Percentiles rank a stretch among this genome's conserved stretches.
These are phyloP conservation scores for Holothuria glaberrima DNA, from an alignment of 35 echinoderm and acorn worm species.

Conservation along the genomic window DNA sequence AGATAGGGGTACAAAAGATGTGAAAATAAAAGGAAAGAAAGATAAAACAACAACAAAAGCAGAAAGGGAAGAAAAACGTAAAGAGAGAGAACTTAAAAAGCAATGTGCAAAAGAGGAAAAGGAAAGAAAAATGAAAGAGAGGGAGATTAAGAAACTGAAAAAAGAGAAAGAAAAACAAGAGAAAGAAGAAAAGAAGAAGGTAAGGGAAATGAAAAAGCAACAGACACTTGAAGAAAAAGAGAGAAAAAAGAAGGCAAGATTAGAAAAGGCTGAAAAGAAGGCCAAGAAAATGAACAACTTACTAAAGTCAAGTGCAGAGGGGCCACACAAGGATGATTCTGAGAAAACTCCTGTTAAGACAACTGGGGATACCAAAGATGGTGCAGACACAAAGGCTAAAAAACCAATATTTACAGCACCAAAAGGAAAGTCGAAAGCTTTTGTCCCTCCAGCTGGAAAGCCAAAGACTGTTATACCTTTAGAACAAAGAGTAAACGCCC, in stretches of 20 bases:
- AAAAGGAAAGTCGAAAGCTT: conserved; percentile 29
- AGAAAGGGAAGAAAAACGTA: conserved; percentile 10
- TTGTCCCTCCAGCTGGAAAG: neutral
- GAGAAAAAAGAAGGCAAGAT: conserved; percentile 25
- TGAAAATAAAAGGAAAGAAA: neutral
- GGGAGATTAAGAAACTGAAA: neutral
- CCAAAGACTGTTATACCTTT: neutral
- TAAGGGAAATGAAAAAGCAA: conserved; percentile 11
- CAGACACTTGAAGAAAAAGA: conserved; percentile 5
- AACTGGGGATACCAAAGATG: conserved; percentile 4
- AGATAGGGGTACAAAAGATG: neutral
- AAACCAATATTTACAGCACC: conserved; percentile 36
- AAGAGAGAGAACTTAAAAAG: conserved; percentile 2
- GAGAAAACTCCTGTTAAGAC: neutral
- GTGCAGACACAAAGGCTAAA: conserved; percentile 27
- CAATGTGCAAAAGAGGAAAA: neutral
- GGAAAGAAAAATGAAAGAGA: conserved; percentile 31
- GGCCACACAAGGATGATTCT: neutral
- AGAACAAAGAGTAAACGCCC: neutral
- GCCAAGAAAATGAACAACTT: conserved; percentile 15
- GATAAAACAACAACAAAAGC: neutral
- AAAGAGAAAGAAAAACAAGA: conserved; percentile 41
- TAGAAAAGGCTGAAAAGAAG: conserved; percentile 19
- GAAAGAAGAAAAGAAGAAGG: conserved; percentile 12
- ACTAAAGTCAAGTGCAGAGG: neutral